phyloP scores from a whole-genome alignment of 2,113 vertebrate genomes.

The Platysternon megacephalum region DNA sequence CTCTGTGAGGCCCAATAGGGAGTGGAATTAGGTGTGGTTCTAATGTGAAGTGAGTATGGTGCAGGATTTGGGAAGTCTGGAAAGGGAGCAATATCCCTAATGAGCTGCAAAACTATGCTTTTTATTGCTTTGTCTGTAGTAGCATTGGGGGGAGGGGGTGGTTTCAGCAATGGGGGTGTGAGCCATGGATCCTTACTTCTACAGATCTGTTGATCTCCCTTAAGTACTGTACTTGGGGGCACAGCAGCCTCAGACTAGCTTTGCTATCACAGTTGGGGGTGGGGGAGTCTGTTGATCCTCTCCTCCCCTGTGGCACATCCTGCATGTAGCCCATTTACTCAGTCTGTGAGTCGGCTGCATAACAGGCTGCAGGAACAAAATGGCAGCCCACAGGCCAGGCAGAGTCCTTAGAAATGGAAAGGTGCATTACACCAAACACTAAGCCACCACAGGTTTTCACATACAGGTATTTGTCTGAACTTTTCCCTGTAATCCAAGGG shows the following conservation, averaged over 20 bases:
- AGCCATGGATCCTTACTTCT: background rate
- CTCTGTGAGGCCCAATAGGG: background rate
- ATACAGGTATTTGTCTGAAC: background rate
- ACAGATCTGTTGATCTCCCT: background rate
- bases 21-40: fast-evolving
- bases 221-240: background rate
- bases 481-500: background rate
- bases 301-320: background rate
- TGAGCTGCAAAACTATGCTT: fast-evolving
- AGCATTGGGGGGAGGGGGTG: no score
- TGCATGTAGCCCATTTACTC: background rate
- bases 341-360: background rate
- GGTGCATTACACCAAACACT: background rate
- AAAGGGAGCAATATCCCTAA: background rate
- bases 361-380: background rate
- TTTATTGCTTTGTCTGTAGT: background rate
- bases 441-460: background rate
- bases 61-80: background rate
- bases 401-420: background rate
- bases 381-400: background rate
- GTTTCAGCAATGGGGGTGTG: fast-evolving
- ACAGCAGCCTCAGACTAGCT: background rate
- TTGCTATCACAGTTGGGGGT: background rate
- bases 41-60: fast-evolving
- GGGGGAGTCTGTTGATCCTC: background rate